These are phyloP conservation scores for Microvelia longipes DNA, from an alignment of 1,140 invertebrate genomes.

Conservation along the genomic window DNA sequence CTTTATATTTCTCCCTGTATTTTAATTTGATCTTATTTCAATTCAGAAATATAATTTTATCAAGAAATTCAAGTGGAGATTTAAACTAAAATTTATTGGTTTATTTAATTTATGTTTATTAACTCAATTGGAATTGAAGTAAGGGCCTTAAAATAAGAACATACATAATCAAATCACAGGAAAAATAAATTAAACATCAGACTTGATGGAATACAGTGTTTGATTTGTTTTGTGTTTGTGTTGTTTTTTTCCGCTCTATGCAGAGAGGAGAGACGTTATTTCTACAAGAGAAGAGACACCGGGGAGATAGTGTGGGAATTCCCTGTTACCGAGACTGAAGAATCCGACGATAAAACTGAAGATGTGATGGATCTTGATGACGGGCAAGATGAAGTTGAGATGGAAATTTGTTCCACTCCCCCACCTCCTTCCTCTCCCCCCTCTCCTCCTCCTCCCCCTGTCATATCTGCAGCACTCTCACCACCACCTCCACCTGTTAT, in stretches of 20 bases:
- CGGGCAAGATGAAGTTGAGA: constrained; percentile 38
- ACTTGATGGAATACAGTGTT: not conserved
- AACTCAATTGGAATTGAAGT: too few species aligned
- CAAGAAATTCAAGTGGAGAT: too few species aligned
- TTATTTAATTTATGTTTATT: too few species aligned
- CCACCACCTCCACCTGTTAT: constrained; percentile 5
- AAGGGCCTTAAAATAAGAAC: too few species aligned
- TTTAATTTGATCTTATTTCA: too few species aligned
- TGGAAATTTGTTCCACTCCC: constrained; percentile 44
- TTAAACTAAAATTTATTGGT: too few species aligned
- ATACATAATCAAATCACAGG: too few species aligned
- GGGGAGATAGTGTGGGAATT: constrained; percentile 50
- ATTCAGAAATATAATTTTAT: too few species aligned
- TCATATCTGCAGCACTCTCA: not conserved
- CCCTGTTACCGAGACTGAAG: constrained; percentile 30
- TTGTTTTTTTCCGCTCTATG: not conserved
- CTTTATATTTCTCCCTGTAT: too few species aligned
- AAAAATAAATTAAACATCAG: too few species aligned
- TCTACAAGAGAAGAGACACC: constrained; percentile 42
- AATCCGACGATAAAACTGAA: not conserved
- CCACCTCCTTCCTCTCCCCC: constrained; percentile 24
- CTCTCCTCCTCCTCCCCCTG: constrained; percentile 6
- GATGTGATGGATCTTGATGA: constrained; percentile 15
- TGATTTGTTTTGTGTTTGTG: not conserved
- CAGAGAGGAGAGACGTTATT: constrained; percentile 51